Evolutionary conservation across 2,888 invertebrate species (phyloP).

Genomic region (Eueremaeus valkanovi): DNA sequence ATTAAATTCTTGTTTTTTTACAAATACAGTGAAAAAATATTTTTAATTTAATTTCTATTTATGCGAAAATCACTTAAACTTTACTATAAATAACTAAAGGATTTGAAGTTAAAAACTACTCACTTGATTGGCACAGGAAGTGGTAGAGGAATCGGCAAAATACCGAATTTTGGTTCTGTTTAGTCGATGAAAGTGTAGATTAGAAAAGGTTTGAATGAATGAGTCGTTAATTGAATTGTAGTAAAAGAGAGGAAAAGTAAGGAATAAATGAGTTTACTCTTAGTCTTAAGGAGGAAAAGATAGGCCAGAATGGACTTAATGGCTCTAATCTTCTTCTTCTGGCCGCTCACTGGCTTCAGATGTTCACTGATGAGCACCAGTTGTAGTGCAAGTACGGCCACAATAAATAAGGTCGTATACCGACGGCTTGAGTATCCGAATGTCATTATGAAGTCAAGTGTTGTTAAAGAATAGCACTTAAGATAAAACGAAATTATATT

Average conservation of each 20-base stretch:
- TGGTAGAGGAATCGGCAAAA: conserved; percentile 38
- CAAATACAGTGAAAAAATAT: too few species aligned
- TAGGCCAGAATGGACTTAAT: conserved; percentile 4
- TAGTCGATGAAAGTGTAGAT: not conserved
- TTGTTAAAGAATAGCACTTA: too few species aligned
- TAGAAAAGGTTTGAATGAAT: not conserved
- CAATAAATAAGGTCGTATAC: conserved; percentile 8
- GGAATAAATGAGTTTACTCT: conserved; percentile 35
- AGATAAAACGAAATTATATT: too few species aligned
- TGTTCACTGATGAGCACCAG: conserved; percentile 39
- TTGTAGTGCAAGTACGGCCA: conserved; percentile 35
- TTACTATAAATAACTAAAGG: not conserved
- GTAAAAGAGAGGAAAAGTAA: not conserved
- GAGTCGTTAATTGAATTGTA: not conserved
- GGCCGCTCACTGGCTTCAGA: conserved; percentile 33
- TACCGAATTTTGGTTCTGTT: conserved; percentile 36
- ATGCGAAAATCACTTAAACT: not conserved
- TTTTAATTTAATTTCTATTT: not conserved
- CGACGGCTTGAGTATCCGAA: conserved; percentile 33
- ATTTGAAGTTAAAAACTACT: conserved; percentile 5
- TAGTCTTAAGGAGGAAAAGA: conserved; percentile 34
- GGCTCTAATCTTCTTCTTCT: not conserved
- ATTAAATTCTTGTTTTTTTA: too few species aligned
- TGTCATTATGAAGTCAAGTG: conserved; percentile 6
- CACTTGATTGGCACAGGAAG: conserved; percentile 36